Evolutionary conservation across 2,888 invertebrate species (phyloP).

Genomic region (Incurvaria masculella): DNA sequence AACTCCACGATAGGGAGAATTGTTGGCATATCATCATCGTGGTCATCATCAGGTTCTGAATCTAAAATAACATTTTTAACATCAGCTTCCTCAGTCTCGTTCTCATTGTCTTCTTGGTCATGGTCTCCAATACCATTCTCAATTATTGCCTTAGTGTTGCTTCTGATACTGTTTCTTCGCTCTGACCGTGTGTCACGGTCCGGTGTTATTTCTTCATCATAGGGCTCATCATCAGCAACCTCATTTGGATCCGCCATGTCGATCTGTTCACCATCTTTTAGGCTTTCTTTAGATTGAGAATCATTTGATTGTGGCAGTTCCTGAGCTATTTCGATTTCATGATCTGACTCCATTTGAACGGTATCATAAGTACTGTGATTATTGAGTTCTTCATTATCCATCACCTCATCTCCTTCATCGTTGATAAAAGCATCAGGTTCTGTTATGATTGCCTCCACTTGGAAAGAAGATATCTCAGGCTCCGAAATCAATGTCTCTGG

Average conservation of each 20-base stretch:
- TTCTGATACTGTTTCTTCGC: neutral
- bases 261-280: conserved; percentile 3
- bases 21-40: conserved; percentile 37
- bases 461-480: conserved; percentile 51
- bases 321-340: conserved; percentile 48
- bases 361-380: conserved; percentile 43
- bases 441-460: conserved; percentile 48
- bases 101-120: conserved; percentile 21
- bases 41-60: conserved; percentile 30
- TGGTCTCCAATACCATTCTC: neutral
- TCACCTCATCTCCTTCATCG: conserved; percentile 28
- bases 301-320: conserved; percentile 16
- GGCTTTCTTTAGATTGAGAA: neutral
- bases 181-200: neutral
- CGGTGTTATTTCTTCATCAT: neutral
- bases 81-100: conserved; percentile 10
- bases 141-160: neutral
- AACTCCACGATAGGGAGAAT: conserved; percentile 43
- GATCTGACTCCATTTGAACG: conserved; percentile 50
- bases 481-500: conserved; percentile 52
- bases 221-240: conserved; percentile 12
- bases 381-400: conserved; percentile 26
- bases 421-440: conserved; percentile 40
- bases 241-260: conserved; percentile 21
- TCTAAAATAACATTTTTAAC: conserved; percentile 25